Conservation (phyloP, 2,888 invertebrate species). For the Perdita meconis region DNA sequence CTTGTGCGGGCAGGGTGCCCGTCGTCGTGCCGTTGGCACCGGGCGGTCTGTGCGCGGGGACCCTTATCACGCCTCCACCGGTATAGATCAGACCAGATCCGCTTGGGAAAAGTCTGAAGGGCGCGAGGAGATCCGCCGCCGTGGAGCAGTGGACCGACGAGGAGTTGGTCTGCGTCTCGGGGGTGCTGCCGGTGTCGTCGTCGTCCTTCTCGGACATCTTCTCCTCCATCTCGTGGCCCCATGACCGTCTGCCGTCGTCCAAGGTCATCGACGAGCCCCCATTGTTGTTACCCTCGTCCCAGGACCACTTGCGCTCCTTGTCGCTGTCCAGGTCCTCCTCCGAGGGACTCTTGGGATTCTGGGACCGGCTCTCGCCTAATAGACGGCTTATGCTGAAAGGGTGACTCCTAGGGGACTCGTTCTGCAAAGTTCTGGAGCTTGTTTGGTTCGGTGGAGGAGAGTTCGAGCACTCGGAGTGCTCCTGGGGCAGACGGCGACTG, state of each 20-base stretch:
- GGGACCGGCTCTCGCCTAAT: slow-evolving; percentile 76
- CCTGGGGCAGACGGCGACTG: slow-evolving; percentile 54
- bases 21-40: slow-evolving; percentile 84
- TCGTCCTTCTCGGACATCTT: slow-evolving; percentile 81
- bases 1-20: slow-evolving; percentile 73
- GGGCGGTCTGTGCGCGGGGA: slow-evolving; percentile 91
- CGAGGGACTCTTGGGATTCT: slow-evolving; percentile 76
- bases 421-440: slow-evolving; percentile 73
- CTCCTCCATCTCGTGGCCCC: slow-evolving; percentile 79
- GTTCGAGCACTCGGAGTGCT: slow-evolving; percentile 78
- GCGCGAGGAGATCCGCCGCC: slow-evolving; percentile 76
- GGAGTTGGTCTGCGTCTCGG: slow-evolving; percentile 74
- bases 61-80: slow-evolving; percentile 90
- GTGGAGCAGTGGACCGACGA: slow-evolving; percentile 72
- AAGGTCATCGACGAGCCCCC: slow-evolving; percentile 67
- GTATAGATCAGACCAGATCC: slow-evolving; percentile 83
- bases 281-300: slow-evolving; percentile 79
- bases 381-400: slow-evolving; percentile 83
- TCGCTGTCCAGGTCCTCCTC: slow-evolving; percentile 79
- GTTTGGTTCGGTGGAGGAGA: slow-evolving; percentile 73
- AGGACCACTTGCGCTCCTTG: slow-evolving; percentile 78
- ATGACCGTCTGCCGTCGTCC: slow-evolving; percentile 80
- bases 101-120: slow-evolving; percentile 77
- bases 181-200: slow-evolving; percentile 80
- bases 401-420: slow-evolving; percentile 79